Conservation (phyloP, 2,888 invertebrate species). For the Cryptocephalus primarius region DNA sequence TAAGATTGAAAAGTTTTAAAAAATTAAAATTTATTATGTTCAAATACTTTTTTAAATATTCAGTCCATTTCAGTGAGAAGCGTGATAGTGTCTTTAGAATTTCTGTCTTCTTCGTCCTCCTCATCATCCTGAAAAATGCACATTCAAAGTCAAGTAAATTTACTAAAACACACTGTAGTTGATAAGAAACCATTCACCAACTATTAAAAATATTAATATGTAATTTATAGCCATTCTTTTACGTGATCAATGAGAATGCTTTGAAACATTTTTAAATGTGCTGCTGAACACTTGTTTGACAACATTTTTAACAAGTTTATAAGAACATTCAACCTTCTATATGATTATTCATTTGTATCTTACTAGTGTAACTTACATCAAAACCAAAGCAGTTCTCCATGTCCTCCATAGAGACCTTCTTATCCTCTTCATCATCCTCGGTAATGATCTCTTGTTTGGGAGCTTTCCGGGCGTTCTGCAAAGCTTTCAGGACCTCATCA, state of each 20-base stretch:
- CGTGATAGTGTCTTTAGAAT: slow-evolving; percentile 30
- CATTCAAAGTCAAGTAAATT: neutral
- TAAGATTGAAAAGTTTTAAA: too few relatives aligned
- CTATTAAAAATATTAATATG: too few relatives aligned
- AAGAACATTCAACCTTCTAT: neutral
- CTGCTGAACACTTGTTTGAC: neutral
- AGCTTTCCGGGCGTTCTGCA: slow-evolving; percentile 32
- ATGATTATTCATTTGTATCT: neutral
- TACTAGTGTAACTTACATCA: slow-evolving; percentile 51
- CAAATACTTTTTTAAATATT: slow-evolving; percentile 8
- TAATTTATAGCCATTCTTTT: too few relatives aligned
- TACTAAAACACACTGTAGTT: neutral
- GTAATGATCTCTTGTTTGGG: slow-evolving; percentile 25
- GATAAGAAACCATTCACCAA: neutral
- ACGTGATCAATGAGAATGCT: too few relatives aligned
- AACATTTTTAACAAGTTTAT: neutral
- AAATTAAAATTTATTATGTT: too few relatives aligned
- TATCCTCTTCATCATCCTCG: slow-evolving; percentile 24
- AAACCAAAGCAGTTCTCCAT: slow-evolving; percentile 78
- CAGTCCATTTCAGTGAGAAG: slow-evolving; percentile 28
- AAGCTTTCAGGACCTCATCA: slow-evolving; percentile 36
- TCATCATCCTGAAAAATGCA: slow-evolving; percentile 29
- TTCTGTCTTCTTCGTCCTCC: slow-evolving; percentile 31
- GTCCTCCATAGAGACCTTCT: slow-evolving; percentile 40
- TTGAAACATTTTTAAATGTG: neutral